phyloP scores from a whole-genome alignment of 2,888 invertebrate species.

The Harpalus rubripes region DNA sequence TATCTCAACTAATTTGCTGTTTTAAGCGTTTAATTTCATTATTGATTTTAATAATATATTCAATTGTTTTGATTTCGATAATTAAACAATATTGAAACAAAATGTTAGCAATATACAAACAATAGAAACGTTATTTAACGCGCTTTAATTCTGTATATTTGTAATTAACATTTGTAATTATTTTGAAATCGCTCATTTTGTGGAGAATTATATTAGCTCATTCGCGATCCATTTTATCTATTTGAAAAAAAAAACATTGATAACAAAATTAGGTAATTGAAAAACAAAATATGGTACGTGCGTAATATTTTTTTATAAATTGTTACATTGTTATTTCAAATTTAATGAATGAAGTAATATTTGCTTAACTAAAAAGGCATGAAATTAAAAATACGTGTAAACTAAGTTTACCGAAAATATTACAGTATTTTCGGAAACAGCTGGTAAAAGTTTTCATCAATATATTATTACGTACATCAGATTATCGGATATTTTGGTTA shows the following conservation, averaged over 20 bases:
- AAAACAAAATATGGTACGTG: too few relatives aligned
- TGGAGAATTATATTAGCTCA: background rate
- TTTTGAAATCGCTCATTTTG: background rate
- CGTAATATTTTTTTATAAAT: too few relatives aligned
- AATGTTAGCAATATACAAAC: constrained; percentile 11
- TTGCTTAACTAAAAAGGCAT: too few relatives aligned
- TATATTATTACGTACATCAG: too few relatives aligned
- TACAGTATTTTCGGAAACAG: too few relatives aligned
- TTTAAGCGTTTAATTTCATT: background rate
- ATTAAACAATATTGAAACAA: constrained; percentile 17
- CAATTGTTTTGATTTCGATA: constrained; percentile 9
- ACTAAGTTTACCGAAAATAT: too few relatives aligned
- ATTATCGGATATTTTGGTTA: too few relatives aligned
- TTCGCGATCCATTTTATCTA: background rate
- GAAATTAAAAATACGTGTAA: too few relatives aligned
- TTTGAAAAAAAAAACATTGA: background rate
- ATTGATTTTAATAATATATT: constrained; percentile 4
- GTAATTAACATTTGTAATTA: constrained; percentile 17
- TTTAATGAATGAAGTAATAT: too few relatives aligned
- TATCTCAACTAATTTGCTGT: constrained; percentile 3
- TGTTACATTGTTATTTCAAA: too few relatives aligned
- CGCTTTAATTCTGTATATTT: background rate
- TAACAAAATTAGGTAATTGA: background rate
- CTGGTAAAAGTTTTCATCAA: too few relatives aligned
- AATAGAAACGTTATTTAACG: constrained; percentile 10